Evolutionary conservation across 2,113 vertebrate genomes (phyloP).

Genomic region (Paramisgurnus dabryanus): DNA sequence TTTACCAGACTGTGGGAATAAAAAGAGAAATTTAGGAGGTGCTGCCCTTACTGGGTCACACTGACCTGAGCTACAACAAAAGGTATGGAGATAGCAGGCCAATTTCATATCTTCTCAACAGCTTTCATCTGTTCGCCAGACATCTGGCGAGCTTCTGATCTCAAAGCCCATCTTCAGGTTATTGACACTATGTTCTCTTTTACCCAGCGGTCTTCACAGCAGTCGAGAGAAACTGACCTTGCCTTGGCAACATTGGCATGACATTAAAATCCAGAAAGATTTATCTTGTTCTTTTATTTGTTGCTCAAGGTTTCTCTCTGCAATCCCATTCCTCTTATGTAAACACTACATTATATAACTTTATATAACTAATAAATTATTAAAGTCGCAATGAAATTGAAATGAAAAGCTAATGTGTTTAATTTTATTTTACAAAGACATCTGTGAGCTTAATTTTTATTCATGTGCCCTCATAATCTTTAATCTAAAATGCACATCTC

Average conservation of each 20-base stretch:
- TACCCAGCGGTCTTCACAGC: neutral
- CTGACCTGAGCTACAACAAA: constrained; percentile 3
- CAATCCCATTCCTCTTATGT: neutral
- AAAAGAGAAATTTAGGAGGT: neutral
- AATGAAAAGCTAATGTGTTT: too few species aligned
- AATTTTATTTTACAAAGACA: too few species aligned
- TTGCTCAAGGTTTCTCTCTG: neutral
- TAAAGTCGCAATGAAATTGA: too few species aligned
- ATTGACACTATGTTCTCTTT: neutral
- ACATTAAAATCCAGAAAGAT: constrained; percentile 10
- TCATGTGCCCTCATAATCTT: too few species aligned
- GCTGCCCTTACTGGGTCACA: neutral
- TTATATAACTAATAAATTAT: too few species aligned
- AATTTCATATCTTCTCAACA: constrained; percentile 19
- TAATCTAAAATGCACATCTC: too few species aligned
- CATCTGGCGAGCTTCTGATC: neutral
- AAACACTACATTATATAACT: neutral
- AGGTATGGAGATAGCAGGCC: neutral
- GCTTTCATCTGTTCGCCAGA: constrained; percentile 38
- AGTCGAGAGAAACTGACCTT: neutral
- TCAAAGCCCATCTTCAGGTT: constrained; percentile 3
- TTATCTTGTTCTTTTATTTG: neutral
- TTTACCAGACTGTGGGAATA: too few species aligned
- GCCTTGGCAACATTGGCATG: neutral
- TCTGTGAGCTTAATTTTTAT: too few species aligned